Evolutionary conservation across 2,113 vertebrate species (phyloP), one percentile per base, ranked within the genome.

Genomic region (Trematocara stigmaticum): DNA sequence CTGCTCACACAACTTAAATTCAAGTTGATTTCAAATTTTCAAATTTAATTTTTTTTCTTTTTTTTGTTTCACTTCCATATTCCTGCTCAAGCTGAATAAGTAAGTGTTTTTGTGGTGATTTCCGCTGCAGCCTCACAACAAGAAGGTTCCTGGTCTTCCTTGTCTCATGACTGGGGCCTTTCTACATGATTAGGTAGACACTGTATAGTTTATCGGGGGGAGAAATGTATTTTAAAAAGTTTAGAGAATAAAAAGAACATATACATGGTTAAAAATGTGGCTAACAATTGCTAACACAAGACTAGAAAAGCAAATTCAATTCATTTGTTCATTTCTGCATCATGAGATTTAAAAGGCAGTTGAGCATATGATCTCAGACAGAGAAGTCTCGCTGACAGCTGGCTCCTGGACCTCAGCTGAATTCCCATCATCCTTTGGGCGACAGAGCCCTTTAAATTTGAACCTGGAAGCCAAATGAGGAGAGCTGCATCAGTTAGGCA

Each of bases 321-420:
- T 47, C 0, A 47, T 26, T 26, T 26, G 12, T 5, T 71, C 20
- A 71, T 47, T 71, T 71, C 13, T 74, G 69, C 38, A 26, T 74
- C 42, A 29, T 2, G 4, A 31, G 45, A 59, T 10, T 84, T 81
- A 93, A 51, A 94, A 69, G 7, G 2, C 47, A 83, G 89, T 84
- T 31, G 78, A 51, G 51, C 83, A 89, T 78, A 87, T 82, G 76
- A 93, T 10, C 16, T 92, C 79, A 26, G 47, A 45, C n/a, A 52
- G 6, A 16, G 49, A 82, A 5, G 7, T 26, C 66, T 71, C 5
- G 5, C 12, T 10, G 13, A 26, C 42, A 74, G 42, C 42, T 47
- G 69, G 45, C 9, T 16, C 61, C 56, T 84, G 66, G 3, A 83
- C 66, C 69, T 83, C 79, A 10, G 64, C 2, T 42, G 20, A 51